Evolutionary conservation across 2,888 invertebrate species (phyloP).

Genomic region (Xestia rhomboidea): DNA sequence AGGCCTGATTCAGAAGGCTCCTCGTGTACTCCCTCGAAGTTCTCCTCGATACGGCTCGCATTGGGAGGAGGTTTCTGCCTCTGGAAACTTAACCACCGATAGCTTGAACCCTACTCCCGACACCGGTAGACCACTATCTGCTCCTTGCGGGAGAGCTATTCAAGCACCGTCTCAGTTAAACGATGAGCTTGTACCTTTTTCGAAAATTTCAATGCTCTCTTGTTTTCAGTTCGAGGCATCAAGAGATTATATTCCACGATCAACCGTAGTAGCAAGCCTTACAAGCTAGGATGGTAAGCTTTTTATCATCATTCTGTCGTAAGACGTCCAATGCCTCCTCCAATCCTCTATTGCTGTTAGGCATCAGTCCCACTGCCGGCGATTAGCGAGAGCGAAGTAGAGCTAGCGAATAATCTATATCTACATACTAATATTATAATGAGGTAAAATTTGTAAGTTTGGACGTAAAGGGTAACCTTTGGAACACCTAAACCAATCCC

Average conservation of each 20-base stretch:
- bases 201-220: not conserved
- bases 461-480: not conserved
- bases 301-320: not conserved
- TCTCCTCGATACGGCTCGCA: not conserved
- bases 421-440: not conserved
- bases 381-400: not conserved
- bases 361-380: not conserved
- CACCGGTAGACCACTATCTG: not conserved
- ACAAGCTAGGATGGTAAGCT: conserved; percentile 81
- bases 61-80: not conserved
- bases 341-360: not conserved
- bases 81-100: not conserved
- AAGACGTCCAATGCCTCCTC: not conserved
- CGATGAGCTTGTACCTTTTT: no score
- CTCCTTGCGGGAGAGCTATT: not conserved
- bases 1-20: not conserved
- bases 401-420: no score
- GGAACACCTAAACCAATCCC: not conserved
- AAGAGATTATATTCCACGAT: conserved; percentile 80
- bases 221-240: conserved; percentile 75
- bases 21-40: no score
- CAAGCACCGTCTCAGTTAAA: not conserved
- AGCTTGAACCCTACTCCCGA: not conserved
- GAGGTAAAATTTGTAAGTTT: not conserved
- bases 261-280: conserved; percentile 73